Conservation (phyloP, 1,140 invertebrate species). For the Acromyrmex echinatior region DNA sequence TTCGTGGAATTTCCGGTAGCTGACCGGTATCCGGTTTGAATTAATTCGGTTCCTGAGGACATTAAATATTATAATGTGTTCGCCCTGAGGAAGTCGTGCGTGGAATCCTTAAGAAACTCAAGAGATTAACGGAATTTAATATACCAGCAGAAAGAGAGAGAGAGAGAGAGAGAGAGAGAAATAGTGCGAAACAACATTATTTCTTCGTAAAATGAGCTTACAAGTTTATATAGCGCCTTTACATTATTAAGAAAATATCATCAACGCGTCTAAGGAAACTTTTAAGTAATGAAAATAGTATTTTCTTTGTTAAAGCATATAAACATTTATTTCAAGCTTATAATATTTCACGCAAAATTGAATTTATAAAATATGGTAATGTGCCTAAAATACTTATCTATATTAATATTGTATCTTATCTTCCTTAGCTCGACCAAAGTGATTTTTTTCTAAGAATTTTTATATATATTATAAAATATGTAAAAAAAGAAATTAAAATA, state of each 20-base stretch:
- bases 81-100: slow-evolving; percentile 49
- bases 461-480: not conserved
- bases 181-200: slow-evolving; percentile 6
- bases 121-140: slow-evolving; percentile 66
- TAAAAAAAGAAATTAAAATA: not conserved
- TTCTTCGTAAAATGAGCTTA: not conserved
- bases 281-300: not conserved
- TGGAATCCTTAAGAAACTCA: slow-evolving; percentile 67
- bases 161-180: too few species aligned
- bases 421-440: not conserved
- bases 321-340: slow-evolving; percentile 11
- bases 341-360: slow-evolving; percentile 5
- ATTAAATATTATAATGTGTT: slow-evolving; percentile 71
- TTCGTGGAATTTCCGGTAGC: slow-evolving; percentile 66
- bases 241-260: slow-evolving; percentile 10
- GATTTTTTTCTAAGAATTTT: not conserved
- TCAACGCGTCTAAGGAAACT: not conserved
- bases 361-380: slow-evolving; percentile 9
- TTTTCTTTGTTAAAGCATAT: not conserved
- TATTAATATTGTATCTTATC: slow-evolving; percentile 1
- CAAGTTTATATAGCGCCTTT: not conserved
- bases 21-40: slow-evolving; percentile 72
- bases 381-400: not conserved
- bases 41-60: slow-evolving; percentile 70
- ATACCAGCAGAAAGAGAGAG: not conserved